Conservation (phyloP, 2,797 vertebrate species). For the Pseudochromis fuscus region DNA sequence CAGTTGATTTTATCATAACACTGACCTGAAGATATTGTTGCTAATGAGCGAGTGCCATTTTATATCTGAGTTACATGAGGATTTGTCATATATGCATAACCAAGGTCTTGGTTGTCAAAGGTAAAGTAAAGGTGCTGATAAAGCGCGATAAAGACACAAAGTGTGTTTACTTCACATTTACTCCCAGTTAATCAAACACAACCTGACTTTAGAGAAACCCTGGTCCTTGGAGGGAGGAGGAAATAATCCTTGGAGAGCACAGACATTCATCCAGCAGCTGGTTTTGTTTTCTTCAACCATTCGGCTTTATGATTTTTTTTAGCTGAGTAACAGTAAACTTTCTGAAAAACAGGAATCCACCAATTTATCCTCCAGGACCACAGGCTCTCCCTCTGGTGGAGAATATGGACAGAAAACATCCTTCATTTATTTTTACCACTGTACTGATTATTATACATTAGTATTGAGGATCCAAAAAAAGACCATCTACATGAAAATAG, state of each 20-base stretch:
- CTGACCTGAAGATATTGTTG: neutral
- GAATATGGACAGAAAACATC: slow-evolving; percentile 77
- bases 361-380: slow-evolving; percentile 85
- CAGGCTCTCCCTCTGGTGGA: slow-evolving; percentile 81
- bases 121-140: neutral
- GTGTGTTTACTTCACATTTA: no score
- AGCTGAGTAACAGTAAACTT: slow-evolving; percentile 70
- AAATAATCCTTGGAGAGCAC: neutral
- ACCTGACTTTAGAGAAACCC: no score
- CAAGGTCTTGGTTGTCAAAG: neutral
- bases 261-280: neutral
- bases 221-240: neutral
- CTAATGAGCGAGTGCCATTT: neutral
- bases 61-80: neutral
- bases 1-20: no score
- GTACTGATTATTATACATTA: slow-evolving; percentile 55
- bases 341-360: slow-evolving; percentile 80
- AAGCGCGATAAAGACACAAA: no score
- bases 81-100: neutral
- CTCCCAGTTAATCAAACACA: no score
- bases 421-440: slow-evolving; percentile 81
- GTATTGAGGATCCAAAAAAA: neutral
- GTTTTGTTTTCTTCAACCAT: slow-evolving; percentile 37
- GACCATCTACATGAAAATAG: no score
- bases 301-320: slow-evolving; percentile 60